Evolutionary conservation across 2,113 vertebrate genomes (phyloP), one percentile per base, ranked within the genome.

Genomic region (Cettia cetti): DNA sequence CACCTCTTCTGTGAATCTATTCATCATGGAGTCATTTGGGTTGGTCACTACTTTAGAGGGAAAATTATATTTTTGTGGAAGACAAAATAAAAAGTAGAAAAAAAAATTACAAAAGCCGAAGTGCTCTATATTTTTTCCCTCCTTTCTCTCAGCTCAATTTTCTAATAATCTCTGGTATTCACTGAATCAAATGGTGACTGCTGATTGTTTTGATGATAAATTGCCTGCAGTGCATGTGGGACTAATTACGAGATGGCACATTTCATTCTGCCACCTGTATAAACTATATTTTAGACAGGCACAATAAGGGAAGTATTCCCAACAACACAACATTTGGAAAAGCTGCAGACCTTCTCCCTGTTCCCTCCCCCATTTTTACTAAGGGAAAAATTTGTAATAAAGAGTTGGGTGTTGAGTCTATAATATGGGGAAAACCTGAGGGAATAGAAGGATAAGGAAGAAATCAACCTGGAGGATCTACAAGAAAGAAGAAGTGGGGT

Each of bases 151-250:
- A 0, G 79, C 82, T 89, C 80, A 65, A 42, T 90, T 94, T 97
- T 96, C 94, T 92, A 76, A 93, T 92, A 92, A 91, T 92, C 75
- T 92, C 85, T 89, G 50, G 21, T 95, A 96, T 95, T 97, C 94
- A 82, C 47, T 68, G 93, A 96, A 80, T 91, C 94, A 95, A 92
- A 95, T 86, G 71, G 79, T 88, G 63, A 80, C 96, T 96, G 95
- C 95, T 97, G 97, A 97, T 98, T 97, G 95, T 98, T 98, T 98
- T 97, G 97, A 97, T 97, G 97, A 97, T 97, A 96, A 97, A 96
- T 97, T 97, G 96, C 97, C 96, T 94, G 82, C 86, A 96, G 80
- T 94, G 89, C 97, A 93, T 91, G 96, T 97, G 97, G 97, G 97
- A 98, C 97, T 98, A 98, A 98, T 98, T 97, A 97, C 60, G 79